Conservation (phyloP, 2,113 vertebrate species). For the Zosterops hypoxanthus region DNA sequence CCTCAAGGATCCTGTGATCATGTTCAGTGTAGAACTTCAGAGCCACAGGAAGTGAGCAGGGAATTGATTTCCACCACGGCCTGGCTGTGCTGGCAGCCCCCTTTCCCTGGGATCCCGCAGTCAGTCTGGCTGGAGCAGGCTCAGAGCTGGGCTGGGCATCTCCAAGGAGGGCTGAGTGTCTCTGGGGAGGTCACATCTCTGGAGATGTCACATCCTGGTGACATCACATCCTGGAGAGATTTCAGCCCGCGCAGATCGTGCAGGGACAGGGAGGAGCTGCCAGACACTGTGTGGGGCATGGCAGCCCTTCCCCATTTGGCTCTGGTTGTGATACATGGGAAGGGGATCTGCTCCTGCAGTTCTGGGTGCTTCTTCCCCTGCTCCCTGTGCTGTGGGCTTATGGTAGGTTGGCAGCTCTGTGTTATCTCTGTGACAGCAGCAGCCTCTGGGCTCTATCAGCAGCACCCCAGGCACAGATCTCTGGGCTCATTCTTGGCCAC, state of each 20-base stretch:
- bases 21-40: not conserved
- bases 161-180: not conserved
- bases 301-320: not conserved
- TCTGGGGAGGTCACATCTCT: not conserved
- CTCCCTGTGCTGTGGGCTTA: fast-evolving
- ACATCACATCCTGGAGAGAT: not conserved
- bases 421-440: not conserved
- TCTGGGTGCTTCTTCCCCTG: not conserved
- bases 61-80: fast-evolving
- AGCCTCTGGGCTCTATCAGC: not conserved
- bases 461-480: not conserved
- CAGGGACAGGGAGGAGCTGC: not conserved
- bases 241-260: fast-evolving
- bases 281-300: fast-evolving
- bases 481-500: fast-evolving
- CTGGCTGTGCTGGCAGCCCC: not conserved
- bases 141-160: not conserved
- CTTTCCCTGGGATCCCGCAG: not conserved
- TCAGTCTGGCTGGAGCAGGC: not conserved
- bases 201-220: too few species aligned
- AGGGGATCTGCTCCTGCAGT: fast-evolving
- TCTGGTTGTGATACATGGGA: fast-evolving
- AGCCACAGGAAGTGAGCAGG: not conserved
- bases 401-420: not conserved
- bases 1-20: fast-evolving